A percentile compares a stretch with the other conserved stretches of the same genome.
Conservation (phyloP, 1,140 invertebrate genomes). For the Drosophila oshimai region DNA sequence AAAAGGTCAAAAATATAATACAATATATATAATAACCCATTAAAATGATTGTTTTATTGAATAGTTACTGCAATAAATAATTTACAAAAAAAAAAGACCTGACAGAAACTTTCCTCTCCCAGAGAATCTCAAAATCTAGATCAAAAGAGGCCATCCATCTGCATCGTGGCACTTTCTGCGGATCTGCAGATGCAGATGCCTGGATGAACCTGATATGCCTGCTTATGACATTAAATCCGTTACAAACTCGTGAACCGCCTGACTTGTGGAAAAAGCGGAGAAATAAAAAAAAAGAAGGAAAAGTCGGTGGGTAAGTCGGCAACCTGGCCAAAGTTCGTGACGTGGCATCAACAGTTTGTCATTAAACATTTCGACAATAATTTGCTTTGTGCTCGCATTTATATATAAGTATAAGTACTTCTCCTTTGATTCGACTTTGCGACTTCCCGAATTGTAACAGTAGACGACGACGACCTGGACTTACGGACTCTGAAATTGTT, state of each 20-base stretch:
- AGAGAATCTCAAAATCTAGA: neutral
- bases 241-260: constrained; percentile 77
- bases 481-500: constrained; percentile 49
- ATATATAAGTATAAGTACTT: constrained; percentile 32
- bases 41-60: too few species aligned
- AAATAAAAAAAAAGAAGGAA: too few species aligned
- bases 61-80: too few species aligned
- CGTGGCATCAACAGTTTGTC: constrained; percentile 82
- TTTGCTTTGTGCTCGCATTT: constrained; percentile 69
- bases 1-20: too few species aligned
- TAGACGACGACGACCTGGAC: constrained; percentile 41
- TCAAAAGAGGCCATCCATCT: constrained; percentile 2
- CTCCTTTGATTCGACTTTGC: constrained; percentile 60
- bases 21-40: too few species aligned
- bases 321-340: constrained; percentile 69
- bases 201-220: constrained; percentile 64
- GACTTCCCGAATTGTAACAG: constrained; percentile 68
- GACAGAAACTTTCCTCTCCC: neutral
- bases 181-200: neutral
- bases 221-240: constrained; percentile 58
- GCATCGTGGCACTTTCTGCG: constrained; percentile 1
- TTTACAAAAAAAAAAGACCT: too few species aligned
- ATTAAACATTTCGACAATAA: constrained; percentile 82
- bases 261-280: constrained; percentile 1
- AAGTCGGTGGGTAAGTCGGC: too few species aligned